Conservation (phyloP, 2,797 vertebrate species). For the Pagetopsis macropterus region DNA sequence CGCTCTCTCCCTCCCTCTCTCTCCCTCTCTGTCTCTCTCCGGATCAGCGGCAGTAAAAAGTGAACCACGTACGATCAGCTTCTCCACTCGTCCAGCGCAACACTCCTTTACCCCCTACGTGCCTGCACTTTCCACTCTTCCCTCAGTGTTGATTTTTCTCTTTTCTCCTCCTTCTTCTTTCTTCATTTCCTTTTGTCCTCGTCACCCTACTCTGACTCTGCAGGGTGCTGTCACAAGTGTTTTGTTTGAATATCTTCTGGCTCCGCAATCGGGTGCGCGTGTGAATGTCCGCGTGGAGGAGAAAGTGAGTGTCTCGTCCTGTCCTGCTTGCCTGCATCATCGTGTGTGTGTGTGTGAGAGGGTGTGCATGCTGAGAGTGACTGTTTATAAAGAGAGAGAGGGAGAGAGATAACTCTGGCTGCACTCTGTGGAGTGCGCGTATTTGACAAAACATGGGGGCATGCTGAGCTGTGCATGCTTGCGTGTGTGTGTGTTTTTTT, state of each 20-base stretch:
- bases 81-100: constrained; percentile 56
- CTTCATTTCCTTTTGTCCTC: constrained; percentile 21
- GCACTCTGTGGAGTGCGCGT: constrained; percentile 47
- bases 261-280: constrained; percentile 57
- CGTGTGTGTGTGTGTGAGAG: constrained; percentile 7
- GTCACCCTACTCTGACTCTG: constrained; percentile 56
- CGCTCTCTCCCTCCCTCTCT: constrained; percentile 5
- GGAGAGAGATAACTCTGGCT: constrained; percentile 30
- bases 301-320: constrained; percentile 76
- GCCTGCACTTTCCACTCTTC: constrained; percentile 50
- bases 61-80: constrained; percentile 51
- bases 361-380: constrained; percentile 56
- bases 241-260: constrained; percentile 68
- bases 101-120: constrained; percentile 32
- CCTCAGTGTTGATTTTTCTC: constrained; percentile 14
- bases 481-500: constrained; percentile 36
- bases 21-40: constrained; percentile 23
- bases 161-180: constrained; percentile 20
- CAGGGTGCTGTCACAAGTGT: constrained; percentile 63
- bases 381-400: constrained; percentile 46
- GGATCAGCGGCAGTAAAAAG: constrained; percentile 66
- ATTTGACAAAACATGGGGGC: constrained; percentile 58
- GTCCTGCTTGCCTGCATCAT: constrained; percentile 61
- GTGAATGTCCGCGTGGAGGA: constrained; percentile 78
- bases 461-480: constrained; percentile 60